Evolutionary conservation across 2,113 vertebrate genomes (phyloP), one percentile per base, ranked within the genome.

Genomic region (Tautogolabrus adspersus): DNA sequence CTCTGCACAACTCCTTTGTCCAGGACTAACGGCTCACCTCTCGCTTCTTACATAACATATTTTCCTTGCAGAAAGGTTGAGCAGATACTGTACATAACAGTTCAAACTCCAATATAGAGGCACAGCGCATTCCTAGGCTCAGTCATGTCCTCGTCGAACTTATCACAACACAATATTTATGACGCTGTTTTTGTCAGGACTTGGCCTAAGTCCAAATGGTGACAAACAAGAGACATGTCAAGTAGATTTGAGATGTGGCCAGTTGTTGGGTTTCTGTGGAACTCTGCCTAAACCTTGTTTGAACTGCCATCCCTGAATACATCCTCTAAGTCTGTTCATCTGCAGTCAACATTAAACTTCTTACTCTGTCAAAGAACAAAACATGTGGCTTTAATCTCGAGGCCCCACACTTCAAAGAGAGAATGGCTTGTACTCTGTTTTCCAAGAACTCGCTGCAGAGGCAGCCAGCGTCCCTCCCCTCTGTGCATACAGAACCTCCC

Each of bases 41-140:
- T 65, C 77, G 66, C 34, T 52, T 23, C 82, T 93, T 94, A 46
- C 87, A 66, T 93, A 95, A 94, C 76, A n/a, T 91, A 88, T 95
- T 94, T 93, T 87, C 42, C 64, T 69, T 57, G 42, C 34, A 16
- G 71, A 63, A 1, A n/a, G 67, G 62, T 37, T 55, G 67, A 82
- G 52, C 38, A 79, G 82, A 75, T 65, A 73, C 64, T 74, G 70
- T 81, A 52, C 70, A 74, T 19, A 62, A 34, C 40, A 7, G 85
- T 81, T 85, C 85, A 83, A 90, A 92, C 75, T 88, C 86, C 65
- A 84, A 19, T n/a, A n/a, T n/a, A 68, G 10, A 66, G 73, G 42
- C n/a, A 70, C 37, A 23, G 40, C 61, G 51, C 67, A 34, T 78
- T 72, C 83, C 83, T 66, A 16, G 44, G n/a, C 49, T 69, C 22